A percentile compares a stretch with the other conserved stretches of the same genome.
These are phyloP conservation scores for Hylaeus volcanicus DNA, from an alignment of 1,140 invertebrate species.

Conservation along the genomic window DNA sequence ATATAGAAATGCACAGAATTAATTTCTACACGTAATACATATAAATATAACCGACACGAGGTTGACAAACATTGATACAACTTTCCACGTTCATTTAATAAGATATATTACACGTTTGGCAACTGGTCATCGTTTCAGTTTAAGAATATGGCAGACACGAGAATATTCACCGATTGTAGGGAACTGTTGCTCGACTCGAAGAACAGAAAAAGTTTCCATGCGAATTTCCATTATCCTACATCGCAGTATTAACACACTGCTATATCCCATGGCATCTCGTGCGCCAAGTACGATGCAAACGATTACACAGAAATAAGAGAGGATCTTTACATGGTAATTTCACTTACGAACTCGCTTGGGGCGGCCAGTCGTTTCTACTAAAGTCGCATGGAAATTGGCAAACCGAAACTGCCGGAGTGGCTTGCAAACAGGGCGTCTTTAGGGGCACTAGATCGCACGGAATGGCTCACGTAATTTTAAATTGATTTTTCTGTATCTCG, in stretches of 20 bases:
- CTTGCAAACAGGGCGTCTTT: constrained; percentile 22
- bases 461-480: constrained; percentile 18
- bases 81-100: no score
- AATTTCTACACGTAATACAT: no score
- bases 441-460: neutral
- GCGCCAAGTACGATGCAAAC: neutral
- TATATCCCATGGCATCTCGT: neutral
- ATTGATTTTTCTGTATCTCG: constrained; percentile 9
- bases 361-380: neutral
- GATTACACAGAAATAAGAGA: neutral
- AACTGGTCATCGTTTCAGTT: no score
- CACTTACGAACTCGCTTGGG: constrained; percentile 13
- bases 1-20: no score
- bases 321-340: constrained; percentile 25
- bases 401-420: constrained; percentile 7
- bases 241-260: neutral
- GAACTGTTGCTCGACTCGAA: neutral
- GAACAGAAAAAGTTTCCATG: neutral
- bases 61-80: no score
- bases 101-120: no score
- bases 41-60: no score
- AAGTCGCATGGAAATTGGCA: constrained; percentile 28
- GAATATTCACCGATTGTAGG: no score
- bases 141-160: no score
- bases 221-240: neutral